phyloP scores from a whole-genome alignment of 64 coral and sea anemone genomes.

The Exaiptasia diaphana region DNA sequence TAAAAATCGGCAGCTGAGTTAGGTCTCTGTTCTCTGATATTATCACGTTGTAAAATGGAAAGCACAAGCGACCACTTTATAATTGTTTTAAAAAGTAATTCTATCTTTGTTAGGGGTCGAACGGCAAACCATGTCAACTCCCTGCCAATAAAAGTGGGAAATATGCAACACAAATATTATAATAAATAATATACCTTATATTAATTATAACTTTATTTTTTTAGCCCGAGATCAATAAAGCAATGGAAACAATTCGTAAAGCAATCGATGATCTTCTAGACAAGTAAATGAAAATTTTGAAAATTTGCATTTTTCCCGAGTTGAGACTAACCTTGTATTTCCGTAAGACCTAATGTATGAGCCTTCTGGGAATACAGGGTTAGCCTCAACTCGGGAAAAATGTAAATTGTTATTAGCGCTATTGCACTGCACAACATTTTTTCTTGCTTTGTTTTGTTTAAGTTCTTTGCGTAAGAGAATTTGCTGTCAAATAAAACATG shows the following conservation, averaged over 20 bases:
- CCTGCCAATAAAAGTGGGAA: neutral
- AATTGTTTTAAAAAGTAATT: too few species aligned
- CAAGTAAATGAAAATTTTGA: conserved; percentile 31
- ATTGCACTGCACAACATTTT: too few species aligned
- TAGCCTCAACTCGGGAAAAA: neutral
- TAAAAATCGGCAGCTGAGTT: too few species aligned
- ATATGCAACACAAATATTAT: neutral
- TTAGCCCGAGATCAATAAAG: conserved; percentile 46
- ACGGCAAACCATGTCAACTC: neutral
- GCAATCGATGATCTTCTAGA: conserved; percentile 38
- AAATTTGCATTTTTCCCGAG: neutral
- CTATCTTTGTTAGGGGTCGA: neutral
- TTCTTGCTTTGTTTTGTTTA: too few species aligned
- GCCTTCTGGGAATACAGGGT: neutral
- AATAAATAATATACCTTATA: neutral
- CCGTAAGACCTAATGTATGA: neutral
- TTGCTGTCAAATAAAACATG: too few species aligned
- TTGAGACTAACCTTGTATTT: neutral
- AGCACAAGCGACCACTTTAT: too few species aligned
- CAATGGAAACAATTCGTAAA: conserved; percentile 10
- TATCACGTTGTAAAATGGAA: too few species aligned
- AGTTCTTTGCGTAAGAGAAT: neutral
- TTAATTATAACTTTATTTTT: neutral
- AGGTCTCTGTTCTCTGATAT: too few species aligned
- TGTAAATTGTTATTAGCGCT: neutral